Conservation (phyloP, 1,140 invertebrate species). For the Heliconius congener region DNA sequence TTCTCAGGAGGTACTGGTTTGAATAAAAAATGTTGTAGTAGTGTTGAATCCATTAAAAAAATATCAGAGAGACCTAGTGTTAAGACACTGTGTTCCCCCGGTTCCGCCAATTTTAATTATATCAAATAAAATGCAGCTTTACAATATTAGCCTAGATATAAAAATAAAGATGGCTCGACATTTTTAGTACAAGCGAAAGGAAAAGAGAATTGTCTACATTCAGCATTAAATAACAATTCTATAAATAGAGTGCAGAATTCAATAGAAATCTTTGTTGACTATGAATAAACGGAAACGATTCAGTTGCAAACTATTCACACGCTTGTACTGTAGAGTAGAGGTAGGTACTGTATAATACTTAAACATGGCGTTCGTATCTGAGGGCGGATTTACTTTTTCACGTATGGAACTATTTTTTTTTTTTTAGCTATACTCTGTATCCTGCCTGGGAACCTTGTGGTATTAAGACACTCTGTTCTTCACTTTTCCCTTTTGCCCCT, state of each 20-base stretch:
- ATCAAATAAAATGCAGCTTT: too few species aligned
- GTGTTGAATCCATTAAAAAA: too few species aligned
- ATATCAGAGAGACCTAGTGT: too few species aligned
- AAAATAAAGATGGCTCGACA: neutral
- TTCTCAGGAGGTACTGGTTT: too few species aligned
- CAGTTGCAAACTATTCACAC: conserved; percentile 8
- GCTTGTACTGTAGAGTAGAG: neutral
- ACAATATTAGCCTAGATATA: too few species aligned
- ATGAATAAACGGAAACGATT: conserved; percentile 7
- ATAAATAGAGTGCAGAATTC: neutral
- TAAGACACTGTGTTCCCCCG: too few species aligned
- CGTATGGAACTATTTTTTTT: neutral
- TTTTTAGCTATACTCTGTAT: neutral
- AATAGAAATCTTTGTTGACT: conserved; percentile 12
- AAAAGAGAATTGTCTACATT: neutral
- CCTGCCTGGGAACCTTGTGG: neutral
- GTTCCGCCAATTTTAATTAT: too few species aligned
- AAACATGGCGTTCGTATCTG: conserved; percentile 4
- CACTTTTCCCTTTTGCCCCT: neutral
- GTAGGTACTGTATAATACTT: neutral
- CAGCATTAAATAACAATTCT: conserved; percentile 1
- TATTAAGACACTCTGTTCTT: neutral
- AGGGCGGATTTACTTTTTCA: neutral
- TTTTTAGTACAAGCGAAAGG: neutral
- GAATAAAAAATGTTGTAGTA: too few species aligned